A percentile compares a stretch with the other conserved stretches of the same genome.
Conservation (phyloP, 1,140 invertebrate species). For the Diorhabda elongata region DNA sequence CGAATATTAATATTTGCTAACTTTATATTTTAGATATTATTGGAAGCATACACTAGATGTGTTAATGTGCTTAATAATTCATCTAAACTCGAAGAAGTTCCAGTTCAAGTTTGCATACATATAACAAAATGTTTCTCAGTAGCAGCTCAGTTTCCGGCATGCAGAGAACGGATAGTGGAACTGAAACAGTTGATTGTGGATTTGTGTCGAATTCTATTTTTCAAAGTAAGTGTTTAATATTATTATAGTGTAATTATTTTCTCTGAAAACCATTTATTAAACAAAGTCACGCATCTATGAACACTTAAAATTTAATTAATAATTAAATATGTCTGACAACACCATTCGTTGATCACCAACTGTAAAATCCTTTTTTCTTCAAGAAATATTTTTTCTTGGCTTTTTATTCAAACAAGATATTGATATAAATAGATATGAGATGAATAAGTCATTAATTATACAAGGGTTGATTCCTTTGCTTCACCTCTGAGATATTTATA, state of each 20-base stretch:
- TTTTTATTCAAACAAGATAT: no score
- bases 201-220: conserved; percentile 84
- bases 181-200: conserved; percentile 83
- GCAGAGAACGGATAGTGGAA: conserved; percentile 82
- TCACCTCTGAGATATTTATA: no score
- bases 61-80: conserved; percentile 81
- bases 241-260: conserved; percentile 9
- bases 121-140: conserved; percentile 90
- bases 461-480: no score
- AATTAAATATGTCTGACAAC: no score
- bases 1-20: not conserved
- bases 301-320: no score
- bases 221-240: conserved; percentile 61
- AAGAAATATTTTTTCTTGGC: not conserved
- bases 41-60: conserved; percentile 87
- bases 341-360: no score
- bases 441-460: no score
- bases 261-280: not conserved
- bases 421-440: no score
- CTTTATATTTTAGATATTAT: conserved; percentile 58
- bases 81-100: conserved; percentile 72
- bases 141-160: conserved; percentile 88
- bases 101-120: conserved; percentile 90
- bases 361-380: not conserved
- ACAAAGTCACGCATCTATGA: no score